Evolutionary conservation across 2,113 vertebrate species (phyloP), one percentile per base, ranked within the genome.

Genomic region (Sceloporus tristichus): DNA sequence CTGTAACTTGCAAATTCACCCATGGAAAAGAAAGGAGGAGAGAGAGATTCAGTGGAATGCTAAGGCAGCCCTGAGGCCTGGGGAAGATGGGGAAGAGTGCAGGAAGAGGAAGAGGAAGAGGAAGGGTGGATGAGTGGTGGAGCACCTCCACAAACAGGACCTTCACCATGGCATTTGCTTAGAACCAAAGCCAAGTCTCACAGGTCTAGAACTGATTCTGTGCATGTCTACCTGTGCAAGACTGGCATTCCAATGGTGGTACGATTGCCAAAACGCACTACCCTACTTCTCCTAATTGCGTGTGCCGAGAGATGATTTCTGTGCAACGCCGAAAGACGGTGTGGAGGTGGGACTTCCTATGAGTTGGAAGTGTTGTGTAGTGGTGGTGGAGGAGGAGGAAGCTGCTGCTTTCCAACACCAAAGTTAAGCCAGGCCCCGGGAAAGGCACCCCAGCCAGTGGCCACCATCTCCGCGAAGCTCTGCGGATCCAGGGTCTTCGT

Each of bases 221-320:
- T 0, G 0, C 89, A 0, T 0, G 8, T 9, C 16, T 0, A 0
- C 9, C 1, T 83, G 87, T 77, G 42, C 25, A 16, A 87, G 84
- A 53, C 0, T 0, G 0, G 79, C 18, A 21, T 0, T 59, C 65
- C 10, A 6, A 0, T 56, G 0, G 0, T 2, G 0, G 34, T 83
- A 62, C 87, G 56, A 42, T 42, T n/a, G 18, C 1, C 88, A 42
- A 81, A 27, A n/a, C 59, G 8, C 82, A 85, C 59, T 16, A 13
- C 23, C 1, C 78, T 1, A 66, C 62, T 0, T 0, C 59, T 85
- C 79, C 27, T 0, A 66, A 0, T 29, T 13, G 53, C 92, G 42
- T 2, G 25, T 80, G 5, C 19, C 88, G 1, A 0, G 3, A 85
- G 42, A 70, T 29, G 0, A 11, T 2, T 29, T 88, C 7, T n/a